Evolutionary conservation across 2,113 vertebrate genomes (phyloP).

Genomic region (Amblyornis subalaris): DNA sequence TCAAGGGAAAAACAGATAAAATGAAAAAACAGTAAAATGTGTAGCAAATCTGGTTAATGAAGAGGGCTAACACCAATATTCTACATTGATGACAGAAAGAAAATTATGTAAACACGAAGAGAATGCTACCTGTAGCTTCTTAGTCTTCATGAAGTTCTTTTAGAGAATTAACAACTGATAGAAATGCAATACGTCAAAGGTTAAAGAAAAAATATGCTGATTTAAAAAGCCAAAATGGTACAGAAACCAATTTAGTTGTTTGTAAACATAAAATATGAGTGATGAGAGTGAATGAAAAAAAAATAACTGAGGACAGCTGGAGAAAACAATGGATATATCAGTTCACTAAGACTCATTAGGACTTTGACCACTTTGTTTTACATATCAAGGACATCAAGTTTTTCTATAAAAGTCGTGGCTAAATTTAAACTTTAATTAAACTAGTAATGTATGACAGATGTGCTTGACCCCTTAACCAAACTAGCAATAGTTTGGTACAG

Average conservation of each 20-base stretch:
- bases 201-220: neutral
- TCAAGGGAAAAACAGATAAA: constrained; percentile 2
- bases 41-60: neutral
- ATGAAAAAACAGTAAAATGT: neutral
- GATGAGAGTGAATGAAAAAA: neutral
- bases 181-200: neutral
- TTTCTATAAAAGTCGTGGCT: neutral
- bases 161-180: neutral
- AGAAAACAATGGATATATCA: neutral
- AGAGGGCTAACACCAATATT: neutral
- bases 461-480: neutral
- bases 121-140: neutral
- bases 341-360: neutral
- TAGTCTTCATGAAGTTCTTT: neutral
- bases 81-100: neutral
- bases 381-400: neutral
- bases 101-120: neutral
- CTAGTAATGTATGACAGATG: neutral
- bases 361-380: neutral
- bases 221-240: neutral
- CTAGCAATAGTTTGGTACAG: neutral
- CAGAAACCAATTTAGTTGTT: neutral
- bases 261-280: neutral
- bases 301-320: neutral
- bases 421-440: neutral